Conservation (phyloP, 2,888 invertebrate genomes). For the Caenorhabditis doughertyi region DNA sequence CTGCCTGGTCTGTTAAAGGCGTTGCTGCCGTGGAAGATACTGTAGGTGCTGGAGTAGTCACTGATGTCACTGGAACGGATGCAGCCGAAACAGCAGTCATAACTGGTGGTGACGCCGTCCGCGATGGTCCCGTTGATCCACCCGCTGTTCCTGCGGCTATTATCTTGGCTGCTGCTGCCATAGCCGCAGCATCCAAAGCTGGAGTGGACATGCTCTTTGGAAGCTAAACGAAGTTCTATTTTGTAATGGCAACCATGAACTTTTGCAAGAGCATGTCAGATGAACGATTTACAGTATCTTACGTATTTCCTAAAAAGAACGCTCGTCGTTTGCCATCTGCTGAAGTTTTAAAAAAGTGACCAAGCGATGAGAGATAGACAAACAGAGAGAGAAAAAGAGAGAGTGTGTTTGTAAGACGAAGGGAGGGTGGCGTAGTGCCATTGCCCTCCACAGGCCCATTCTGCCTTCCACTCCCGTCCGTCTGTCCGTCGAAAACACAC, state of each 20-base stretch:
- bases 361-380: not conserved
- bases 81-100: not conserved
- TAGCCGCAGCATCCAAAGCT: not conserved
- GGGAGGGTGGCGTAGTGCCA: constrained; percentile 13
- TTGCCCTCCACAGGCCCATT: not conserved
- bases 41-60: not conserved
- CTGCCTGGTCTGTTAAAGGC: not conserved
- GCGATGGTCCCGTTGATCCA: not conserved
- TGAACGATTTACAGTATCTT: too few species aligned
- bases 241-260: too few species aligned
- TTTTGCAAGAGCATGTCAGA: too few species aligned
- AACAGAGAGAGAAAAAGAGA: constrained; percentile 9
- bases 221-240: too few species aligned
- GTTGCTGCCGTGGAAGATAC: not conserved
- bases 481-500: constrained; percentile 1
- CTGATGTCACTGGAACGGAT: not conserved
- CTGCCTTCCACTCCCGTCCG: too few species aligned
- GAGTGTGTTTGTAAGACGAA: not conserved
- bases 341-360: constrained; percentile 10
- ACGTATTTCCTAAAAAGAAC: not conserved
- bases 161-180: not conserved
- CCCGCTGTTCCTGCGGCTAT: not conserved
- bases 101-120: constrained; percentile 7
- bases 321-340: not conserved
- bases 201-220: constrained; percentile 5